Evolutionary conservation across 1,140 invertebrate species (phyloP), one percentile per base, ranked within the genome.

Genomic region (Ephestia elutella): DNA sequence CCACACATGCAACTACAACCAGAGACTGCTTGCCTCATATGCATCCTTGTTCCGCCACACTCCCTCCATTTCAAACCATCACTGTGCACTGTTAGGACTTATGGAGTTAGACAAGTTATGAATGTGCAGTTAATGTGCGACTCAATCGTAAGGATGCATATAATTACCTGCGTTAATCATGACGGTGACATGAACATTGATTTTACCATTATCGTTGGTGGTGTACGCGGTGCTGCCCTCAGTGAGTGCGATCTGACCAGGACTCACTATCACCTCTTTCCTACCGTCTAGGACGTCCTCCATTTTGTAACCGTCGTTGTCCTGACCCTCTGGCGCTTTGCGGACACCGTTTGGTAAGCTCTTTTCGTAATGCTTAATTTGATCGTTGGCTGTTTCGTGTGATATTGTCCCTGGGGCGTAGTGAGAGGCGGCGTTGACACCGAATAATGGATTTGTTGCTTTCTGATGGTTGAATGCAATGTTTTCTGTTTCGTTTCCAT

Each of bases 181-280:
- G 85, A 95, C 94, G 80, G 94, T 93, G 89, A 95, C 91, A 88
- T 96, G 95, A 79, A 96, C 95, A 90, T 96, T 96, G 87, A 96
- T 95, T 90, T 96, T 96, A 84, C 94, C 94, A 89, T 95, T 95
- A 81, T 93, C 93, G 85, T 95, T 94, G 59, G 92, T 93, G 60
- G 93, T 92, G 79, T 92, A 92, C 80, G 90, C 67, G 77, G 86
- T 89, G 63, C 86, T 84, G 68, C 75, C 75, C 30, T 87, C 86
- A 20, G 82, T 74, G 66, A 89, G 86, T 49, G 89, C 85, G 63
- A 90, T 90, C 54, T 83, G 79, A 56, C 80, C 80, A 35, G 75
- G 78, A 60, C 58, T 73, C 62, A 80, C 71, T 35, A 87, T 63
- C 60, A 86, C 59, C 57, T 88, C 85, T 80, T 89, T 87, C 77